Evolutionary conservation across 2,888 invertebrate species (phyloP), one percentile per base, ranked within the genome.

Genomic region (Gymnosoma rotundatum): DNA sequence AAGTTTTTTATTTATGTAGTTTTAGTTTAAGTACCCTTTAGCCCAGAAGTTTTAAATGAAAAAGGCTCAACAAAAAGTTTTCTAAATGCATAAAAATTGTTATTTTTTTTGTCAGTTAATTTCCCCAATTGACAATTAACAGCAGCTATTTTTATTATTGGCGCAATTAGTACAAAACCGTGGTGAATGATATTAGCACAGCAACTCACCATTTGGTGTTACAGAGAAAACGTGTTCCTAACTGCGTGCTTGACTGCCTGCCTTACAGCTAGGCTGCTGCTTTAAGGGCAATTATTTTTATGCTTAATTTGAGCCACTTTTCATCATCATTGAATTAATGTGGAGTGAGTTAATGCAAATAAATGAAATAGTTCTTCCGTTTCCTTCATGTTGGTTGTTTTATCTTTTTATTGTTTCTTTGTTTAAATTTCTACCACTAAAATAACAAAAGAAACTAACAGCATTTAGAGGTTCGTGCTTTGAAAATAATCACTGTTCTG

Each of bases 71-170:
- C 8, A 20, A 6, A 58, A 67, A 58, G 45, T 48, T 16, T n/a
- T 2, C 45, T 14, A 48, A 48, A 48, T 48, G 45, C 16, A 48
- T 48, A n/a, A 48, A 48, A 48, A 48, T 32, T 14, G 54, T 60
- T 60, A 54, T 61, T 21, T 45, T 73, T 73, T 42, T 60, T 72
- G 25, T 75, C 79, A 72, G 63, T 79, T 83, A 80, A 83, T 83
- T 83, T 83, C 83, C 83, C 79, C 79, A 72, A 79, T 80, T 76
- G 79, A 83, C 75, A 79, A 83, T 83, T 83, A 83, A 76, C 75
- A 67, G 76, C 67, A 67, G 70, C 67, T 56, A 72, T 76, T 83
- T 79, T 80, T 80, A 83, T 83, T 83, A 80, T 74, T 69, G 74
- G 73, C 16, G 45, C 45, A 48, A 6, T 48, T 48, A 48, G 45